Evolutionary conservation across 2,888 invertebrate genomes (phyloP).

Genomic region (Chrysina gloriosa): DNA sequence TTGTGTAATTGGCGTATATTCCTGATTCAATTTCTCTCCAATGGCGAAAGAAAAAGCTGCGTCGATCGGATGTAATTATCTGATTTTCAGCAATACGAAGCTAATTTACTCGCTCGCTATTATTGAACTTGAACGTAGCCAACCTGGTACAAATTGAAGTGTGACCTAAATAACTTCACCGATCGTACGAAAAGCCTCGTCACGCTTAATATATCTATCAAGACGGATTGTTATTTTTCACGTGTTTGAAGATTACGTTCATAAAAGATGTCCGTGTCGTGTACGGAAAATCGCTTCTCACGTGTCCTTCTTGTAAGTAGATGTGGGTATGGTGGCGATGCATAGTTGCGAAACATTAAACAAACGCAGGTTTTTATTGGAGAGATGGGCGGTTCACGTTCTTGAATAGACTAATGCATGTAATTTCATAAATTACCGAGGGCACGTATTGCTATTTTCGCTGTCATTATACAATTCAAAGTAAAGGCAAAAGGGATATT

Average conservation of each 20-base stretch:
- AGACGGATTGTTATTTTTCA: background rate
- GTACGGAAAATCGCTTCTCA: background rate
- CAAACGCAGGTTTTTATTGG: background rate
- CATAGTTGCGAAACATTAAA: background rate
- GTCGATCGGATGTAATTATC: constrained; percentile 8
- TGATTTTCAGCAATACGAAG: constrained; percentile 15
- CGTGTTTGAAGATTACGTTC: background rate
- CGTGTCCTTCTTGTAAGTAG: no score
- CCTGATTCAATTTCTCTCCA: background rate
- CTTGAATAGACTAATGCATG: background rate
- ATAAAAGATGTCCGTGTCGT: background rate
- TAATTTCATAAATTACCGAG: background rate
- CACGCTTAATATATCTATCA: background rate
- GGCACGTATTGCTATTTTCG: background rate
- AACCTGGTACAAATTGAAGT: constrained; percentile 1
- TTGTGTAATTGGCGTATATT: constrained; percentile 6
- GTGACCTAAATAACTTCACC: constrained; percentile 3
- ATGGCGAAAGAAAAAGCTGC: background rate
- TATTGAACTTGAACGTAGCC: constrained; percentile 6
- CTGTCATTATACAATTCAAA: background rate
- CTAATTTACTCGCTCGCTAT: constrained; percentile 5
- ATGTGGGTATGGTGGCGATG: no score
- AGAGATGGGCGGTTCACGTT: background rate
- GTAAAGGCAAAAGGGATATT: background rate
- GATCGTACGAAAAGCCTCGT: background rate